phyloP scores from a whole-genome alignment of 1,140 invertebrate genomes.

The Drosophila virilis region DNA sequence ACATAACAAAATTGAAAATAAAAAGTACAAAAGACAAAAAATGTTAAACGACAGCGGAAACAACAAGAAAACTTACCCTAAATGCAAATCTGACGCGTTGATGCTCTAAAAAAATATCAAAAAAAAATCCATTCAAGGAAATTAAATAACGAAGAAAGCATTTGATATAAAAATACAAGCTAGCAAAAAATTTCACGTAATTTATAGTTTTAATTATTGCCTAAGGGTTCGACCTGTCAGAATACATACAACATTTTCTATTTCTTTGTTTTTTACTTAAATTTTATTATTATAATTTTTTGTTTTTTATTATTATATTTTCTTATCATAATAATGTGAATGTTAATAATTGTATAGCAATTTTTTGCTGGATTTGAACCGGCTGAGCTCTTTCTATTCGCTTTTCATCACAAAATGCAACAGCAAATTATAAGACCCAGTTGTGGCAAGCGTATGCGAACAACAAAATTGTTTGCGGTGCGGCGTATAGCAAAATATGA shows the following conservation, averaged over 20 bases:
- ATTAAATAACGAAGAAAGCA: background rate
- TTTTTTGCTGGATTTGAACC: too few species aligned
- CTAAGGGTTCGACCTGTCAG: too few species aligned
- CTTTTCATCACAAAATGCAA: background rate
- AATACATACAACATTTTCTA: too few species aligned
- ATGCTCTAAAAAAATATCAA: conserved; percentile 1
- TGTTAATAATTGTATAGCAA: too few species aligned
- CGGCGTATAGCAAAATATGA: conserved; percentile 68
- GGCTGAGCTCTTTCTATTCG: background rate
- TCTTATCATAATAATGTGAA: too few species aligned
- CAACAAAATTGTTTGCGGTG: conserved; percentile 70
- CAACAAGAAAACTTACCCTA: conserved; percentile 24
- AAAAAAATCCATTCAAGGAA: background rate
- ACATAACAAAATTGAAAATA: conserved; percentile 75
- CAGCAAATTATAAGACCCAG: background rate
- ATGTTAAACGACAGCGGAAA: conserved; percentile 43
- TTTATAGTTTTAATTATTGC: too few species aligned
- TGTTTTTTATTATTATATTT: too few species aligned
- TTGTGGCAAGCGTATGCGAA: conserved; percentile 21
- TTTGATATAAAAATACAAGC: background rate
- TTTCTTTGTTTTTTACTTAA: too few species aligned
- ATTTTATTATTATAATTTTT: too few species aligned
- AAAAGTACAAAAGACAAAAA: conserved; percentile 55
- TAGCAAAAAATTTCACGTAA: too few species aligned
- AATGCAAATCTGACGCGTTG: background rate